Evolutionary conservation across 2,113 vertebrate species (phyloP), one percentile per base, ranked within the genome.

Genomic region (Forbesichthys papilliferus): DNA sequence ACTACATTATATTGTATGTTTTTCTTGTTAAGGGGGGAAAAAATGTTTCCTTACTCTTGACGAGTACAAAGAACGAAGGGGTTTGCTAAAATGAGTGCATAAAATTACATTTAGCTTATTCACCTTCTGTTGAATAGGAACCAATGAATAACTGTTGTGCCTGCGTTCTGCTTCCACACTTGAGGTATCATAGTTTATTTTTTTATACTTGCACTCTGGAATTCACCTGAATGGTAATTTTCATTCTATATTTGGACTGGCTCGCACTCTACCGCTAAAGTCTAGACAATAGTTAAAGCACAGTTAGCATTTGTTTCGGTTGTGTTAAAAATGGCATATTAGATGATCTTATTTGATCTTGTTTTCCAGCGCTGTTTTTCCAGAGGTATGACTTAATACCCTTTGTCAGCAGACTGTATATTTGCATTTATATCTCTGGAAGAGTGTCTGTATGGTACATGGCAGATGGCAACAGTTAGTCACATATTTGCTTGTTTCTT

Each of bases 371-470:
- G 11, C 33, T n/a, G 33, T 61, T 42, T 60, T 61, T 61, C 79
- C 79, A 81, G 73, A 86, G 68, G 70, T 79, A 56, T 83, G 64
- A 84, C 71, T 73, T 59, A 53, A 80, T 74, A 73, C 48, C 48
- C 12, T 56, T 67, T 66, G 70, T 86, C 81, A 77, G 71, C 65
- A 58, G 62, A 74, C 53, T 86, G 84, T 79, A 84, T 80, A 87
- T 85, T 87, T 88, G 82, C 79, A 79, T 89, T 82, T 84, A 83
- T 84, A 74, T 88, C 82, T 87, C 77, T 78, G 81, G 77, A 79
- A 79, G 75, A 73, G 70, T 81, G 73, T 83, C 52, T 73, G 71
- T 67, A 27, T 27, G 27, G 27, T 27, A 63, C 48, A 66, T 55
- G 70, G 75, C 82, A 89, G 83, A 87, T 79, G 80, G 83, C 74